Evolutionary conservation across 2,797 vertebrate genomes (phyloP).

Genomic region (Pangasius djambal): DNA sequence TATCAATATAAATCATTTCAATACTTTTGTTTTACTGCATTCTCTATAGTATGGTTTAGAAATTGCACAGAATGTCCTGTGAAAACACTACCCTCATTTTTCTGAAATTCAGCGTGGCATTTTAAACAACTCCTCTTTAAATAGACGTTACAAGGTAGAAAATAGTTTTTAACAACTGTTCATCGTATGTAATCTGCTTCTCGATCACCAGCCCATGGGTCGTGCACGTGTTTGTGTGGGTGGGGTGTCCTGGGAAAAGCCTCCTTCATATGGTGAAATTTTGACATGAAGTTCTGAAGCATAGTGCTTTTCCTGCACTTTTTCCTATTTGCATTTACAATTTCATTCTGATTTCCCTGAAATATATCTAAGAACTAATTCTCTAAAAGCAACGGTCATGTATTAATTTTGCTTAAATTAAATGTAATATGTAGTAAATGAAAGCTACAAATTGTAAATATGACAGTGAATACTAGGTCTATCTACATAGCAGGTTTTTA

Average conservation of each 20-base stretch:
- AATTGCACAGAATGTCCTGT: slow-evolving; percentile 83
- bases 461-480: background rate
- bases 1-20: slow-evolving; percentile 81
- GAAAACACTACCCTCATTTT: slow-evolving; percentile 80
- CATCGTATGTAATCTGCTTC: slow-evolving; percentile 89
- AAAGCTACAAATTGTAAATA: background rate
- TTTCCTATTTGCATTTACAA: background rate
- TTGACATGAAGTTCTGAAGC: background rate
- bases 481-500: background rate
- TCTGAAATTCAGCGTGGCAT: slow-evolving; percentile 81
- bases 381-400: background rate
- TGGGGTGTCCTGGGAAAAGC: slow-evolving; percentile 56
- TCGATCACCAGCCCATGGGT: slow-evolving; percentile 90
- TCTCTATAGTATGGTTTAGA: slow-evolving; percentile 84
- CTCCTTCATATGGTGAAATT: background rate
- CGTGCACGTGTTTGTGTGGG: slow-evolving; percentile 77
- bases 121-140: slow-evolving; percentile 85
- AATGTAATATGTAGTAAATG: background rate
- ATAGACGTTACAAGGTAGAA: slow-evolving; percentile 98
- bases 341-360: background rate
- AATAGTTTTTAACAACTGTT: slow-evolving; percentile 86
- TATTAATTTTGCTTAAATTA: background rate
- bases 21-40: slow-evolving; percentile 74
- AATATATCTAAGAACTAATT: background rate
- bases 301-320: background rate